phyloP scores from a whole-genome alignment of 2,113 vertebrate genomes.

The Entelurus aequoreus region DNA sequence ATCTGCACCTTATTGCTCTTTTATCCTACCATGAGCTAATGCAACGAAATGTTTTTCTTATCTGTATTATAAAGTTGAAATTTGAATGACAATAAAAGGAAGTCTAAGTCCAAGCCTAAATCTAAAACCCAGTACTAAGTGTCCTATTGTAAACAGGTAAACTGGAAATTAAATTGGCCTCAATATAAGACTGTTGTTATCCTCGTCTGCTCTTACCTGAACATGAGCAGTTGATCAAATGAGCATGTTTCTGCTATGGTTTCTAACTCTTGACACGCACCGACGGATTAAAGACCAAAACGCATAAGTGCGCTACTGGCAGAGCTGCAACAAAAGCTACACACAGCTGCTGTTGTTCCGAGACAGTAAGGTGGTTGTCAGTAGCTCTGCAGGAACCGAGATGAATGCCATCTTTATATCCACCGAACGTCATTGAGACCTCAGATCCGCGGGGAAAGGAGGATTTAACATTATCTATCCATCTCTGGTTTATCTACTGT shows the following conservation, averaged over 20 bases:
- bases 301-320: slow-evolving; percentile 63
- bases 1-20: too few species aligned
- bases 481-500: too few species aligned
- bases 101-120: too few species aligned
- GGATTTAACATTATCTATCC: too few species aligned
- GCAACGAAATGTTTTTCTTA: too few species aligned
- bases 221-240: slow-evolving; percentile 38
- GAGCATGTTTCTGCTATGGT: slow-evolving; percentile 33
- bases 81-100: too few species aligned
- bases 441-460: slow-evolving; percentile 14
- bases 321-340: slow-evolving; percentile 58
- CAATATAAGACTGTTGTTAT: slow-evolving; percentile 14
- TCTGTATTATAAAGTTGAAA: too few species aligned
- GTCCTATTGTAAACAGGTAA: background rate
- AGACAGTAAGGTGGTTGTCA: slow-evolving; percentile 67
- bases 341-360: slow-evolving; percentile 64
- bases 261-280: slow-evolving; percentile 34
- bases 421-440: slow-evolving; percentile 57
- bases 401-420: slow-evolving; percentile 72
- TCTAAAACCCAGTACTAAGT: too few species aligned
- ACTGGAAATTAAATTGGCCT: background rate
- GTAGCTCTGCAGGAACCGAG: slow-evolving; percentile 60
- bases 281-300: slow-evolving; percentile 57
- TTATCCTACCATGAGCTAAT: too few species aligned
- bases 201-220: slow-evolving; percentile 27